These are phyloP conservation scores for Turnix velox DNA, from an alignment of 2,113 vertebrate genomes.

Conservation along the genomic window DNA sequence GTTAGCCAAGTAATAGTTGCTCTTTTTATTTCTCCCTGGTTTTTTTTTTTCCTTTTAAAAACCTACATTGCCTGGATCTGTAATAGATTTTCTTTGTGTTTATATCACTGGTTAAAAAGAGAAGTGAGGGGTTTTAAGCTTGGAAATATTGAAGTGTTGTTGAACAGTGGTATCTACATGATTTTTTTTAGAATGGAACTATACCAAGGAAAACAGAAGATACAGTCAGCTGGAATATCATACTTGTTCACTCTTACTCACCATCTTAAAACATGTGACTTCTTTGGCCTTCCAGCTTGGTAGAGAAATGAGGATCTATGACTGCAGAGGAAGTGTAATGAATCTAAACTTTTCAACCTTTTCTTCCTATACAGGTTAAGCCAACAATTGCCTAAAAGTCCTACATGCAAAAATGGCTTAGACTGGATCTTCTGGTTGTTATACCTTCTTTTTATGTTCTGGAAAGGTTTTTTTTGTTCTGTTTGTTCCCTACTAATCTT, in stretches of 20 bases:
- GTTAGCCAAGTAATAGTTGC: not conserved
- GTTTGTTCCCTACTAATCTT: not conserved
- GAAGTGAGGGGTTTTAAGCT: not conserved
- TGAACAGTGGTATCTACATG: not conserved
- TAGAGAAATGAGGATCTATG: not conserved
- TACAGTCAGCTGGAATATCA: constrained; percentile 19
- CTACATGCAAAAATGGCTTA: not conserved
- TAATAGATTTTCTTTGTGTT: not conserved
- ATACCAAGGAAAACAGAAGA: not conserved
- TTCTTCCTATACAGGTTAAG: not conserved
- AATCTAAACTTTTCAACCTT: not conserved
- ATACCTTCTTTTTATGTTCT: not conserved
- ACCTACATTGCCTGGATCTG: not conserved
- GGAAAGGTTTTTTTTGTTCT: not conserved
- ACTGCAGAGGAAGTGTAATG: not conserved
- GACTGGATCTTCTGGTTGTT: not conserved
- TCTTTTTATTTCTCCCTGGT: not conserved
- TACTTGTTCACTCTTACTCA: not conserved
- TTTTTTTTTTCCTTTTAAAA: not conserved
- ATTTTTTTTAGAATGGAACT: not conserved
- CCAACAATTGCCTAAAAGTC: not conserved
- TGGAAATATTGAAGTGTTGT: constrained; percentile 14
- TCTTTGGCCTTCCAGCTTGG: not conserved
- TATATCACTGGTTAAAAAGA: not conserved
- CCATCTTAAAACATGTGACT: not conserved